A percentile compares a stretch with the other conserved stretches of the same genome.
phyloP scores from a whole-genome alignment of 2,113 vertebrate genomes.

The Pterocles burchelli region DNA sequence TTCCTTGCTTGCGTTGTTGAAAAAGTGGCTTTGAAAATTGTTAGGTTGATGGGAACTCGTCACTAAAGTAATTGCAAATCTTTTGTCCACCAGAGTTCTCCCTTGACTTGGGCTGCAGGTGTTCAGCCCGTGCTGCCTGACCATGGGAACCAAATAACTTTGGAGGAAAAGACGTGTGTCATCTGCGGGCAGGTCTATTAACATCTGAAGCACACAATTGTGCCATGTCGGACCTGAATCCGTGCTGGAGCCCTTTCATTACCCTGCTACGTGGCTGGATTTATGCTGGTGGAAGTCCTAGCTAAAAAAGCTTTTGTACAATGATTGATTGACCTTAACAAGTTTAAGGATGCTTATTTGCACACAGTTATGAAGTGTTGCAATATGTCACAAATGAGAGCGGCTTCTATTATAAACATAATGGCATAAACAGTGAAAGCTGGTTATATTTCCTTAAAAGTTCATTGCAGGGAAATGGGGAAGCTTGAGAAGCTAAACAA shows the following conservation, averaged over 20 bases:
- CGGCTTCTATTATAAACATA: slow-evolving; percentile 76
- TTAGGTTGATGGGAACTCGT: neutral
- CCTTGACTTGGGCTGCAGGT: neutral
- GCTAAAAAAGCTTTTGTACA: slow-evolving; percentile 64
- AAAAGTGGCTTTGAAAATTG: neutral
- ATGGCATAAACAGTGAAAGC: slow-evolving; percentile 72
- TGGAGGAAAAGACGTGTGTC: slow-evolving; percentile 20
- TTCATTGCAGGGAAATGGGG: slow-evolving; percentile 85
- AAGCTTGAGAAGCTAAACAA: slow-evolving; percentile 92
- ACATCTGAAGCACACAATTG: slow-evolving; percentile 14
- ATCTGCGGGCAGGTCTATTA: slow-evolving; percentile 31
- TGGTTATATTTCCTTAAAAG: slow-evolving; percentile 86
- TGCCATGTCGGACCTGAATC: neutral
- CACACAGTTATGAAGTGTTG: slow-evolving; percentile 79
- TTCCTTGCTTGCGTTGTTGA: neutral
- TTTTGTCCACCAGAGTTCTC: neutral
- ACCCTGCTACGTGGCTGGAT: neutral
- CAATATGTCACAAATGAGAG: slow-evolving; percentile 81
- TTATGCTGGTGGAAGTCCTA: slow-evolving; percentile 47
- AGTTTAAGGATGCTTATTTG: slow-evolving; percentile 84
- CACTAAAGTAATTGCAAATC: neutral
- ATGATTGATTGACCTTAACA: slow-evolving; percentile 83
- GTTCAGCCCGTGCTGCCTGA: neutral
- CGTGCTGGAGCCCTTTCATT: slow-evolving; percentile 9
- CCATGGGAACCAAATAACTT: slow-evolving; percentile 11